Evolutionary conservation across 2,797 vertebrate species (phyloP).

Genomic region (Astyanax mexicanus): DNA sequence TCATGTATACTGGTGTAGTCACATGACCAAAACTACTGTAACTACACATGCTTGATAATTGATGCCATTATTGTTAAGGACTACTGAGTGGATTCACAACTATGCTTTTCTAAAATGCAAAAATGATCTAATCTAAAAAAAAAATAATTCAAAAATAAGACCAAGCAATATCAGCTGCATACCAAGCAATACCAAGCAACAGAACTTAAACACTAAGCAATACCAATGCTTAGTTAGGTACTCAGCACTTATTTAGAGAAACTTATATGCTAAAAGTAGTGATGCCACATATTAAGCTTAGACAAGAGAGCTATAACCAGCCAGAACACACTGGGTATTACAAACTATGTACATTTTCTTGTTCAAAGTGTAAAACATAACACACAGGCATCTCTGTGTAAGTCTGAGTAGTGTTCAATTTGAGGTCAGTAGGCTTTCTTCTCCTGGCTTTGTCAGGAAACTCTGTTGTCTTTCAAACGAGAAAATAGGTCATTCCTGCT

Average conservation of each 20-base stretch:
- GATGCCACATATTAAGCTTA: background rate
- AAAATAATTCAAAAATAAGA: too few species aligned
- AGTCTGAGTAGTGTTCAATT: background rate
- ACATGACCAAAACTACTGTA: slow-evolving; percentile 9
- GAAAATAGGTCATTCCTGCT: background rate
- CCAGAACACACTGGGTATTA: background rate
- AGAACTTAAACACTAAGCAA: too few species aligned
- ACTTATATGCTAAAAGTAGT: too few species aligned
- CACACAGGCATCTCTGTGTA: background rate
- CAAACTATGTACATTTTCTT: too few species aligned
- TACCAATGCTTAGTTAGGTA: too few species aligned
- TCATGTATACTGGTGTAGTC: slow-evolving; percentile 21
- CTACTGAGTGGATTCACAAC: background rate
- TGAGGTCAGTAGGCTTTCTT: slow-evolving; percentile 18
- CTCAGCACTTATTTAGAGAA: too few species aligned
- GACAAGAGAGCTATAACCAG: too few species aligned
- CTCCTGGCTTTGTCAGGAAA: background rate
- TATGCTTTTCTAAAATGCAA: too few species aligned
- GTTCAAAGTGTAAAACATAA: background rate
- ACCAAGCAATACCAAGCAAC: too few species aligned
- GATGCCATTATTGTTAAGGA: background rate
- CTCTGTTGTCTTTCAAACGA: slow-evolving; percentile 1
- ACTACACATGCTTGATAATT: slow-evolving; percentile 6
- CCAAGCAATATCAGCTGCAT: too few species aligned
- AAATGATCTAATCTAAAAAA: too few species aligned